Evolutionary conservation across 2,113 vertebrate genomes (phyloP), one percentile per base, ranked within the genome.

Genomic region (Malurus elegans): DNA sequence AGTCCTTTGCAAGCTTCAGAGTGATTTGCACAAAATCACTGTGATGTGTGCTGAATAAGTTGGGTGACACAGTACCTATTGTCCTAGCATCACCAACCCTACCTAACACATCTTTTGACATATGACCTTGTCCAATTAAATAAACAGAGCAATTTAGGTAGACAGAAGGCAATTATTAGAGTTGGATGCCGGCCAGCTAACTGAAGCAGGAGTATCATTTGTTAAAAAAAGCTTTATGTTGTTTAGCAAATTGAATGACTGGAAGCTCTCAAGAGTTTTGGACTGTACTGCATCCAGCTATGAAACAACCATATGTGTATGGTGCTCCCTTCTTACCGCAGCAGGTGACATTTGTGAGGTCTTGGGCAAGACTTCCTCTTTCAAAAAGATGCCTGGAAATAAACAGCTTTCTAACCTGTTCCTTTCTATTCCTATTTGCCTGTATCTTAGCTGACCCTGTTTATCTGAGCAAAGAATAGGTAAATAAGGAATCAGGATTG

Each of bases 91-190:
- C 80, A 70, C 36, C 65, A 88, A 71, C 40, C 47, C 48, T 95
- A 54, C 32, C 12, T 54, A 85, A 53, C 25, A 67, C 50, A 86
- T 86, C 94, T 89, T 94, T 78, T 88, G 73, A 86, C 76, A 89
- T 45, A 75, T 12, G 57, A 84, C 78, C 64, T n/a, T 81, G 64
- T 71, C 62, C 79, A 94, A 90, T 96, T 92, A 96, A 92, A 80
- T 67, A 93, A 96, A 92, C 73, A 73, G 61, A 93, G 64, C 74
- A 72, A 89, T 94, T 95, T 92, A 83, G 75, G 87, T n/a, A 88
- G 70, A 70, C 73, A 97, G 82, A 87, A 96, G 82, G 62, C 79
- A 92, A 95, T 90, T 94, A 90, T 73, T 86, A 71, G 54, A 57
- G 48, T 75, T 96, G 90, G 88, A 83, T 71, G 17, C 29, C 71